Percentiles rank a stretch among this genome's conserved stretches.
Evolutionary conservation across 2,888 invertebrate genomes (phyloP).

Genomic region (Hydrotaea cyrtoneurina): DNA sequence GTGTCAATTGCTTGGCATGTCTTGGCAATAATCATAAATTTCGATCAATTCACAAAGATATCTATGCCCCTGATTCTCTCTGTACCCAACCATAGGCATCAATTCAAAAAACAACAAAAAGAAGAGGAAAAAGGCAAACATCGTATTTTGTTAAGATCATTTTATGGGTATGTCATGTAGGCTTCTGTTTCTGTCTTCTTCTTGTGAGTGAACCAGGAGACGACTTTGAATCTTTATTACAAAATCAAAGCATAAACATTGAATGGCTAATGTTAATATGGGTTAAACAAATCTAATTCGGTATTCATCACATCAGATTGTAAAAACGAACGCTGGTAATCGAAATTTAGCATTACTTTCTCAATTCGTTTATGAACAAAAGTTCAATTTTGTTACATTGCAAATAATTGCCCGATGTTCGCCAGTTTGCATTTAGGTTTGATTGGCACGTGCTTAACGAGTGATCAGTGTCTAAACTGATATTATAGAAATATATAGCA

Average conservation of each 20-base stretch:
- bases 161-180: background rate
- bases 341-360: background rate
- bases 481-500: background rate
- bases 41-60: conserved; percentile 56
- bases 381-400: conserved; percentile 22
- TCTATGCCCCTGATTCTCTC: background rate
- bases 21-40: conserved; percentile 66
- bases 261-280: background rate
- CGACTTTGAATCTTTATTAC: conserved; percentile 18
- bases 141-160: conserved; percentile 16
- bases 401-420: conserved; percentile 21
- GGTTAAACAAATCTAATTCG: conserved; percentile 11
- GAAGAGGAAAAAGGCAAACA: background rate
- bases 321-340: no score
- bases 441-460: conserved; percentile 52
- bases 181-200: background rate
- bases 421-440: background rate
- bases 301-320: no score
- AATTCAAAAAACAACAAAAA: background rate
- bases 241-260: conserved; percentile 18
- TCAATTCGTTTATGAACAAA: background rate
- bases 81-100: background rate
- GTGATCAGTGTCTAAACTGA: conserved; percentile 56
- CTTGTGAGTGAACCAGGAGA: background rate
- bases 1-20: conserved; percentile 64